Evolutionary conservation across 1,140 invertebrate species (phyloP), one percentile per base, ranked within the genome.

Genomic region (Idris sp.): DNA sequence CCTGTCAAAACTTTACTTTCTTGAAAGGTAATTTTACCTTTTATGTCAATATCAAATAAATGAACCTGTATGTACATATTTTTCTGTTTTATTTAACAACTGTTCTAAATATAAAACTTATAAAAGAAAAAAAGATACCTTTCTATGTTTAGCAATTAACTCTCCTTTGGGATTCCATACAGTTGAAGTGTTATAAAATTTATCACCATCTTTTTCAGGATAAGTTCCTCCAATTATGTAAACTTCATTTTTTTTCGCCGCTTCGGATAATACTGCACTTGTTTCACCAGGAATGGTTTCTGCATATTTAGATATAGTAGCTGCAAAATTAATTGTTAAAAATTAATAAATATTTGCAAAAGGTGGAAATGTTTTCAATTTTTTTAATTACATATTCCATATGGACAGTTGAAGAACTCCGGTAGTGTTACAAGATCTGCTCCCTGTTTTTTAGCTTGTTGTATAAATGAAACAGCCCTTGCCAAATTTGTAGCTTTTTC

Each of bases 321-420:
- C 92, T 90, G 6, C 19, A 22, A 22, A 22, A 22, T 6, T n/a
- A n/a, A n/a, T n/a, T n/a, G n/a, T n/a, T n/a, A n/a, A n/a, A n/a
- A n/a, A n/a, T n/a, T n/a, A n/a, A n/a, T n/a, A n/a, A 26, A 33
- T 10, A 33, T 33, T 2, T 33, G 31, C 31, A 33, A 28, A 1
- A 4, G n/a, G n/a, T n/a, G n/a, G n/a, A n/a, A n/a, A n/a, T n/a
- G n/a, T n/a, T n/a, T n/a, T n/a, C 6, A 22, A 22, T 22, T 22
- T 22, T 22, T 22, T 6, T 22, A 22, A 33, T 33, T 89, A 93
- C 92, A 88, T 19, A 94, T 95, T 65, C 96, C 96, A 88, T 98
- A 98, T 0, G 96, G 96, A 18, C 93, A 96, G 87, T 98, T 98
- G 78, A 98, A 98, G 80, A 96, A 98, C 89, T 98, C 96, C 0